Base-by-base conservation (phyloP, 2,888 invertebrate species). In the Caenorhabditis imperialis region DNA sequence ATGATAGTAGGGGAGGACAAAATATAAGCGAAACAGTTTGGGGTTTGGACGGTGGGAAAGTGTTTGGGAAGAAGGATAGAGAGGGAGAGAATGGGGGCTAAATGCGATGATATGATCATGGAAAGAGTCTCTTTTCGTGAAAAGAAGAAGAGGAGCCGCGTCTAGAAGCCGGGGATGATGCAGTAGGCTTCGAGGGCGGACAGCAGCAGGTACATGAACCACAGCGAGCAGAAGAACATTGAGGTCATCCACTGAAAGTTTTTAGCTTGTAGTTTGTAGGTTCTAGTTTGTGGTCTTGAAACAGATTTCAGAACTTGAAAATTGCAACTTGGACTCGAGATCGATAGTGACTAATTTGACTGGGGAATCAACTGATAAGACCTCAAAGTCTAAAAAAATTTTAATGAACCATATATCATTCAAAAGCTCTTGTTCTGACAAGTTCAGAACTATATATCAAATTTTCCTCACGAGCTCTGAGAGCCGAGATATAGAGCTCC, bases 131-230 rank as follows among this genome's bases (percentile, higher is more conserved):
- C 55, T 67, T 55, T 67, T 67, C 57, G 57, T 57, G 57, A 44
- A 48, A 44, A 57, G 38, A 57, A 57, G 25, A 67, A 54, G 48
- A 54, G 40, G 10, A 35, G 27, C 27, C 1, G 14, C 10, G 10
- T 23, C 61, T 74, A 74, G 74, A 74, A 74, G 86, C 94, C 94
- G 89, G 92, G 90, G 88, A 98, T 94, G 87, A 94, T 90, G 86
- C 92, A 93, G 90, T 99, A 99, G 82, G 95, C 94, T 90, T 98
- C 97, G 88, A 99, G 91, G 85, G 94, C 93, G 83, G 96, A 96
- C 91, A 98, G 91, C 69, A 94, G 90, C 84, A 99, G 92, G 90
- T 99, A 99, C 87, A 94, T 90, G 63, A 96, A 88, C 99, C 99
- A 99, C 75, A 99, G 91, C 63, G 91, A 91, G 89, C 94, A 92